A percentile compares a stretch with the other conserved stretches of the same genome.
These are phyloP conservation scores for Syngnathus scovelli DNA, from an alignment of 2,113 vertebrate genomes.

Conservation along the genomic window DNA sequence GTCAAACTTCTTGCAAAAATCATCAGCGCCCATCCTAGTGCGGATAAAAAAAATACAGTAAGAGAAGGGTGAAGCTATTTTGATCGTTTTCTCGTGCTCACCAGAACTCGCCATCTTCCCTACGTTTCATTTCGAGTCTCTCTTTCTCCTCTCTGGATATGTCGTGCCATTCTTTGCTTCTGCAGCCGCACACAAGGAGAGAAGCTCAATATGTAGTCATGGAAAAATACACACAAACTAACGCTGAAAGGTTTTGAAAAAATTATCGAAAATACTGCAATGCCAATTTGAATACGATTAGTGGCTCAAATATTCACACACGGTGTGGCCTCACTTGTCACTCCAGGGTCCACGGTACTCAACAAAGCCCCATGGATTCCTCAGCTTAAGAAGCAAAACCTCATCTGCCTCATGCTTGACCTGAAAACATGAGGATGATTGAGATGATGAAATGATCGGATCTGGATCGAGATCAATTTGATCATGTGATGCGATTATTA, in stretches of 20 bases:
- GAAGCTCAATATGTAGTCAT: background rate
- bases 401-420: slow-evolving; percentile 53
- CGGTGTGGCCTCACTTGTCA: slow-evolving; percentile 65
- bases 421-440: slow-evolving; percentile 32
- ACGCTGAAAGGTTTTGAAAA: too few relatives aligned
- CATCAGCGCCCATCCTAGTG: slow-evolving; percentile 69
- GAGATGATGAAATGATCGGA: background rate
- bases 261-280: too few relatives aligned
- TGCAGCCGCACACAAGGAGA: slow-evolving; percentile 30
- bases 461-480: background rate
- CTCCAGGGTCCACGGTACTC: slow-evolving; percentile 77
- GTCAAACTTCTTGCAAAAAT: slow-evolving; percentile 65
- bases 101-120: slow-evolving; percentile 79
- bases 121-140: slow-evolving; percentile 59
- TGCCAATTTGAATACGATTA: too few relatives aligned
- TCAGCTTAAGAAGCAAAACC: slow-evolving; percentile 63
- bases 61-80: background rate
- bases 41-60: background rate
- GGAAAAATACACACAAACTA: background rate
- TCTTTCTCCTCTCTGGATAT: slow-evolving; percentile 61
- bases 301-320: background rate
- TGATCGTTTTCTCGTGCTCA: slow-evolving; percentile 28
- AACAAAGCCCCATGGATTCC: slow-evolving; percentile 78
- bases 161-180: slow-evolving; percentile 65
- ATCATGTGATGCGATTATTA: background rate